These are phyloP conservation scores for Eupeodes corollae DNA, from an alignment of 1,140 invertebrate genomes.

Conservation along the genomic window DNA sequence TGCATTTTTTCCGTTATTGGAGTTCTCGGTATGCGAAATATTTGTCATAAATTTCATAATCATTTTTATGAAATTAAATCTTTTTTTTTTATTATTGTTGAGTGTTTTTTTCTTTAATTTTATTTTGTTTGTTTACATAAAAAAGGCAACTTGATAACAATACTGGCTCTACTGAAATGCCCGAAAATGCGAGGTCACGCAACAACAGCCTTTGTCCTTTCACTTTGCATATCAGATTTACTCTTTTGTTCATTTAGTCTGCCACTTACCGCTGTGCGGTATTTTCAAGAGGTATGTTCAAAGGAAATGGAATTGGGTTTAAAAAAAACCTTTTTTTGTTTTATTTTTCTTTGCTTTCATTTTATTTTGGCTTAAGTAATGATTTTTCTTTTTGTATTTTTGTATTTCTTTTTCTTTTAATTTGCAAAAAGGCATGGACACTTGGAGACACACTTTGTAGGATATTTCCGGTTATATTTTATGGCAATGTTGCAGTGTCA, in stretches of 20 bases:
- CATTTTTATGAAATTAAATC: neutral
- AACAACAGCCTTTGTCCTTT: conserved; percentile 79
- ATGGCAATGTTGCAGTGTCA: conserved; percentile 78
- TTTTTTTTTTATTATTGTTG: neutral
- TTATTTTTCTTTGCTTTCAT: neutral
- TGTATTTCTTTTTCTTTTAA: too few species aligned
- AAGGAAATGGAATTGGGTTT: neutral
- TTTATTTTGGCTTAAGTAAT: neutral
- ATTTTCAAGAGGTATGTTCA: conserved; percentile 51
- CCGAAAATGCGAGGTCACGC: conserved; percentile 66
- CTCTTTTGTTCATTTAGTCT: conserved; percentile 75
- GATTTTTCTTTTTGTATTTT: neutral
- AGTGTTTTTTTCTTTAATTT: neutral
- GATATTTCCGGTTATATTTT: conserved; percentile 80
- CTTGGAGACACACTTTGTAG: conserved; percentile 67
- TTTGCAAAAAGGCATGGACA: conserved; percentile 48
- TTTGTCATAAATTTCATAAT: neutral
- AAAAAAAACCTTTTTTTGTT: neutral
- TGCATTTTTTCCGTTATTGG: conserved; percentile 68
- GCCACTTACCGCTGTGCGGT: conserved; percentile 70
- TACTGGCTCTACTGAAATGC: conserved; percentile 61
- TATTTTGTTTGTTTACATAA: conserved; percentile 15
- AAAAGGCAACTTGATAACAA: conserved; percentile 68
- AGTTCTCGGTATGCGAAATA: conserved; percentile 51
- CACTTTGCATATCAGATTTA: conserved; percentile 72